Evolutionary conservation across 2,113 vertebrate genomes (phyloP).

Genomic region (Isichthys henryi): DNA sequence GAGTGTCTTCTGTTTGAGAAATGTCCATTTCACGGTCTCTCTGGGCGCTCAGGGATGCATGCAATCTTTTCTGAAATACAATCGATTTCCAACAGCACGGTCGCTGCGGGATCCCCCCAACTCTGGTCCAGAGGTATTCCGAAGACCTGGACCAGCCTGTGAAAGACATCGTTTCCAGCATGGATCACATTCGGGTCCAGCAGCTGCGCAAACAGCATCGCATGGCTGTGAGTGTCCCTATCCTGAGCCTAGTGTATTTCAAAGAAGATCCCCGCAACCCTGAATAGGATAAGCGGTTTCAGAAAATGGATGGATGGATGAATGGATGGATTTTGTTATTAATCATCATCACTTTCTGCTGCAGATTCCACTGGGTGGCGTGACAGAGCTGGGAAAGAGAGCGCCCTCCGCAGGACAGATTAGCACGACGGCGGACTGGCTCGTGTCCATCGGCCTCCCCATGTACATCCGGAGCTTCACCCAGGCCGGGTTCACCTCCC

Average conservation of each 20-base stretch:
- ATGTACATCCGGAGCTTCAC: constrained; percentile 60
- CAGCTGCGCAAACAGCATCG: constrained; percentile 74
- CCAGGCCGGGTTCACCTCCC: constrained; percentile 59
- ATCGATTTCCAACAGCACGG: constrained; percentile 54
- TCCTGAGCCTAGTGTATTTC: background rate
- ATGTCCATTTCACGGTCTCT: background rate
- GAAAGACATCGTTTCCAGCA: constrained; percentile 62
- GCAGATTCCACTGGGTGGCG: constrained; percentile 73
- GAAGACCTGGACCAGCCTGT: constrained; percentile 65
- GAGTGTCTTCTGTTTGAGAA: background rate
- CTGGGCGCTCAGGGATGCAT: background rate
- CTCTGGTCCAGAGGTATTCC: constrained; percentile 72
- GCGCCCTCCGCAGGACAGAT: constrained; percentile 59
- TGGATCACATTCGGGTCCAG: constrained; percentile 73
- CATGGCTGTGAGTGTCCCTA: constrained; percentile 67
- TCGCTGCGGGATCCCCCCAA: constrained; percentile 72
- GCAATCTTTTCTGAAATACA: background rate
- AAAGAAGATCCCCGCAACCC: background rate
- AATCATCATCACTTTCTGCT: constrained; percentile 11
- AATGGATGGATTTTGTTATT: background rate
- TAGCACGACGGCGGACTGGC: constrained; percentile 58
- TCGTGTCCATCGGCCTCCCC: constrained; percentile 65
- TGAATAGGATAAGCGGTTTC: no score
- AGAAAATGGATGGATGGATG: no score
- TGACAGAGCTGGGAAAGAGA: constrained; percentile 73